phyloP scores from a whole-genome alignment of 1,140 invertebrate genomes.

The Telenomus remus region DNA sequence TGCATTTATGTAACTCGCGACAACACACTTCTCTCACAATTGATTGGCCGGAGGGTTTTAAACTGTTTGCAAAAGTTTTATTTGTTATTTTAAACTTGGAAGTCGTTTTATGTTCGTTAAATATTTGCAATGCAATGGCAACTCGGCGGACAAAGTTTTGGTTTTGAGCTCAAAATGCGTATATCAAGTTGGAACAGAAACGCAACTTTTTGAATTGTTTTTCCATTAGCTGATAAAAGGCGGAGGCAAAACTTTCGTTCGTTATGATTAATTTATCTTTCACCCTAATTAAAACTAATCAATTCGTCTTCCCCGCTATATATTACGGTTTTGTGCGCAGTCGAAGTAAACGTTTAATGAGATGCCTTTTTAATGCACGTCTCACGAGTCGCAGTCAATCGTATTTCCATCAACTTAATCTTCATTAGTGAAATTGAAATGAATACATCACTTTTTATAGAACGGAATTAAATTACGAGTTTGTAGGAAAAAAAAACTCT shows the following conservation, averaged over 20 bases:
- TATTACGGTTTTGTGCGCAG: no score
- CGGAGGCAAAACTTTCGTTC: background rate
- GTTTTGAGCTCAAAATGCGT: conserved; percentile 14
- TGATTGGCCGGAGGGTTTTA: no score
- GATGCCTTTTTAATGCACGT: no score
- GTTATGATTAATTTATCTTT: conserved; percentile 7
- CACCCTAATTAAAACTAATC: background rate
- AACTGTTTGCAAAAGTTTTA: no score
- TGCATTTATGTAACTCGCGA: background rate
- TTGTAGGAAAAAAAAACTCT: conserved; percentile 15
- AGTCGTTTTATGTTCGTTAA: no score
- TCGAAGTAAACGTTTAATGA: no score
- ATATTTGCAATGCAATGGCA: conserved; percentile 8
- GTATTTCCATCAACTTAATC: conserved; percentile 17
- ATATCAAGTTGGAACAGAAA: conserved; percentile 37
- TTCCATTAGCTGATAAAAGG: conserved; percentile 32
- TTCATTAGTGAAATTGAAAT: conserved; percentile 12
- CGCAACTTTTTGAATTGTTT: conserved; percentile 39
- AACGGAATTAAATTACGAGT: conserved; percentile 4
- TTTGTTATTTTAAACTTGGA: no score
- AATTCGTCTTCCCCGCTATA: background rate
- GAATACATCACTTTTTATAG: conserved; percentile 15
- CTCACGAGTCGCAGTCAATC: background rate
- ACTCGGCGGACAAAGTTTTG: conserved; percentile 8
- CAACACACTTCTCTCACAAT: no score